These are phyloP conservation scores for Lumbricus terrestris DNA, from an alignment of 2,888 invertebrate genomes.

Conservation along the genomic window DNA sequence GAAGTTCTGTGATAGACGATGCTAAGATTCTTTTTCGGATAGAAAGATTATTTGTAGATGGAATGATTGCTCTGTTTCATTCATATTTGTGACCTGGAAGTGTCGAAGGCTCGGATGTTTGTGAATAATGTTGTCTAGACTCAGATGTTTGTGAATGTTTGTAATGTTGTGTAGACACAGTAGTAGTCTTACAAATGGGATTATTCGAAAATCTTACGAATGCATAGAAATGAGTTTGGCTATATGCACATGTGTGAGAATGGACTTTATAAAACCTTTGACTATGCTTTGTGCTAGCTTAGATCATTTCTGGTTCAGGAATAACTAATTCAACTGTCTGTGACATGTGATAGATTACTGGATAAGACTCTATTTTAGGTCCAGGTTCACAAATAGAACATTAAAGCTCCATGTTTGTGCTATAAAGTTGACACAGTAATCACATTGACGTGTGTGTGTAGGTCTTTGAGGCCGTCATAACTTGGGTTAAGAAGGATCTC, in stretches of 20 bases:
- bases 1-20: not conserved
- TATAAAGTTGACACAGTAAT: no score
- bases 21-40: not conserved
- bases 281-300: no score
- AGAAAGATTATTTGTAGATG: not conserved
- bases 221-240: not conserved
- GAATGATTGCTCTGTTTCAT: not conserved
- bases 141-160: not conserved
- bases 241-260: no score
- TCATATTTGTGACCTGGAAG: not conserved
- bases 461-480: conserved; percentile 80
- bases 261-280: not conserved
- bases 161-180: no score
- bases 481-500: conserved; percentile 75
- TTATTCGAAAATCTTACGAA: not conserved
- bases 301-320: no score
- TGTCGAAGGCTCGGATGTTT: not conserved
- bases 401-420: no score
- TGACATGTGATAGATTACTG: no score
- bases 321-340: no score
- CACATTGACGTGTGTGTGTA: conserved; percentile 41
- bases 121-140: not conserved
- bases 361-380: no score
- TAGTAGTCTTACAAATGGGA: not conserved
- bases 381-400: no score